Conservation (phyloP, 92 coral and sea anemone genomes). For the Heteractis magnifica region DNA sequence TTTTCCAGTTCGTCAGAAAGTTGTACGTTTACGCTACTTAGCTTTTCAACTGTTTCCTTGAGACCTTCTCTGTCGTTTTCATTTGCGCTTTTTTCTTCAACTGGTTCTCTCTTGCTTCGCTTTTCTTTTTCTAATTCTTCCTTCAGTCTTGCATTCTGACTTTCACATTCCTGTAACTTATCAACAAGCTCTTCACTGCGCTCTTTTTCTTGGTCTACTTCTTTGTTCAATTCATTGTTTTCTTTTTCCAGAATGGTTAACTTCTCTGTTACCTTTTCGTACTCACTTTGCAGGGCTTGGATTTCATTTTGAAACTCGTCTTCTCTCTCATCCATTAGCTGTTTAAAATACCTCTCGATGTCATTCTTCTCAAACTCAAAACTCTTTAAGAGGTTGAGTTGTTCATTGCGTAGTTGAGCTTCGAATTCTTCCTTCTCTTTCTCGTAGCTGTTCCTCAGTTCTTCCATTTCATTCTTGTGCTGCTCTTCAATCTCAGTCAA, state of each 20-base stretch:
- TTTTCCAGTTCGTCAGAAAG: conserved; percentile 24
- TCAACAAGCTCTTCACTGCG: conserved; percentile 46
- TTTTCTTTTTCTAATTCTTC: conserved; percentile 51
- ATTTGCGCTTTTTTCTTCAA: conserved; percentile 8
- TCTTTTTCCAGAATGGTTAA: conserved; percentile 40
- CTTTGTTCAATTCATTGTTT: conserved; percentile 34
- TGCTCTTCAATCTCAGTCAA: conserved; percentile 39
- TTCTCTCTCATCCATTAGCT: conserved; percentile 56
- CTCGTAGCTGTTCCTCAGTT: conserved; percentile 49
- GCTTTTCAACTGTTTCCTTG: conserved; percentile 19
- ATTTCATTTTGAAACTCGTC: conserved; percentile 56
- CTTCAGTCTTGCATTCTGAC: conserved; percentile 54
- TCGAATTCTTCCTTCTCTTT: conserved; percentile 71
- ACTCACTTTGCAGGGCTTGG: conserved; percentile 27
- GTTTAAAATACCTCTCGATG: conserved; percentile 62
- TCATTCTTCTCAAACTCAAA: conserved; percentile 86
- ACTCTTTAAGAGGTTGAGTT: conserved; percentile 70
- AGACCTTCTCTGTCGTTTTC: conserved; percentile 14
- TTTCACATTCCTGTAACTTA: conserved; percentile 46
- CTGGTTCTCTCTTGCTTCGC: conserved; percentile 34
- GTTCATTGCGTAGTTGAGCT: conserved; percentile 72
- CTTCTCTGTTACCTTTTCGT: conserved; percentile 45
- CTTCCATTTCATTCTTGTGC: conserved; percentile 61
- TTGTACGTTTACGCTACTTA: conserved; percentile 2
- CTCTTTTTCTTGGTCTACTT: conserved; percentile 46